Evolutionary conservation across 2,888 invertebrate species (phyloP), one percentile per base, ranked within the genome.

Genomic region (Trisateles emortualis): DNA sequence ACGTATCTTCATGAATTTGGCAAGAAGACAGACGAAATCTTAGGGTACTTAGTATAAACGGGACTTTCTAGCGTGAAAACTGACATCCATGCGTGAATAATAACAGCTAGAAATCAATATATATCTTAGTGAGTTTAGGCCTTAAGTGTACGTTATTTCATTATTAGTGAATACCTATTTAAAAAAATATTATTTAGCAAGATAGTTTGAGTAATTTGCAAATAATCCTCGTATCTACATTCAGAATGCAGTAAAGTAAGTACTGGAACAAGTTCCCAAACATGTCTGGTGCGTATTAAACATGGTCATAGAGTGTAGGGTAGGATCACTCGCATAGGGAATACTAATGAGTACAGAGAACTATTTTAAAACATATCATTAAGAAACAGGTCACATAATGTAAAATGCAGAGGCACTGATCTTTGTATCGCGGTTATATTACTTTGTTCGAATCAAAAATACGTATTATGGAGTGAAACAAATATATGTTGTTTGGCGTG

Each of bases 341-440:
- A 90, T 90, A 90, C 84, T 86, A 90, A 92, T 90, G 85, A 87
- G 80, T 68, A 53, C 67, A 68, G 68, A 72, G 63, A 78, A 84
- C 87, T 85, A 88, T 88, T 88, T 86, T 86, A 88, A 84, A 87
- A 79, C 81, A 79, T 81, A 81, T 81, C 78, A 86, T 88, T 86
- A 85, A 87, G 75, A 90, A 88, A 88, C 90, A 81, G 85, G 87
- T 89, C 89, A 90, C 88, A 89, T 86, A 84, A 84, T 85, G 76
- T 84, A 79, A 84, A 83, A 83, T 82, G 78, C 79, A 83, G 80
- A 81, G 78, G 81, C 80, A 83, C 74, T 82, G 81, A 82, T 86
- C 81, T 72, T 78, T 30, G 61, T 59, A 70, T 64, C 63, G 63
- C 74, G 74, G 78, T 83, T 75, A 78, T 76, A 72, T 77, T 79